Evolutionary conservation across 2,797 vertebrate species (phyloP), one percentile per base, ranked within the genome.

Genomic region (Xerus rutilus): DNA sequence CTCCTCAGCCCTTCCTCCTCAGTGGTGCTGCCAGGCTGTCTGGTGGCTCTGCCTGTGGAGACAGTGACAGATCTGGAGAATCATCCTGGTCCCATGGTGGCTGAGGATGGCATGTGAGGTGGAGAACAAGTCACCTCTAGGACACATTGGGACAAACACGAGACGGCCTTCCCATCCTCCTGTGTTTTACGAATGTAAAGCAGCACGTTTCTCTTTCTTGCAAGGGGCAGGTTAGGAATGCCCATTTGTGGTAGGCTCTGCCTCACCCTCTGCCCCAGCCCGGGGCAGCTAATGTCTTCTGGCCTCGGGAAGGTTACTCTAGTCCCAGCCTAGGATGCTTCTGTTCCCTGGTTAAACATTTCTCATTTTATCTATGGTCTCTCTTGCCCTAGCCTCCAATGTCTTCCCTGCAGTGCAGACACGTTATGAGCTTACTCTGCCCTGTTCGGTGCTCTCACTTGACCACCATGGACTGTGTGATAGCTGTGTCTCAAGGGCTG

Each of bases 51-150:
- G 43, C 21, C 4, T n/a, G 23, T 3, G 28, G 92, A 59, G 65
- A 79, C 78, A 77, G 72, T 72, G 57, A 77, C 86, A 62, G 76
- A 79, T 95, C 76, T 86, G 77, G 72, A 89, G 70, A 67, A 45
- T 47, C 11, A 20, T 77, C 62, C 4, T 86, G 45, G 92, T 74
- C 39, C 69, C 1, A 0, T 74, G 62, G 9, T 64, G 52, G 21
- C 79, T 12, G 3, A 72, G 54, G 89, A 52, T 25, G 49, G 87
- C 0, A 1, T 32, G 9, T 2, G 57, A 39, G 32, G 35, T 39
- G 18, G 78, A 86, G 79, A 72, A 28, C 20, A 13, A 69, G 65
- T 52, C 13, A 10, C 74, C 65, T 82, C 77, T 72, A 47, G 72
- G 89, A 32, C 59, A 49, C 45, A 39, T 9, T 73, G 76, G 69